These are phyloP conservation scores for Gracilinanus agilis DNA, from an alignment of 2,113 vertebrate species.

Conservation along the genomic window DNA sequence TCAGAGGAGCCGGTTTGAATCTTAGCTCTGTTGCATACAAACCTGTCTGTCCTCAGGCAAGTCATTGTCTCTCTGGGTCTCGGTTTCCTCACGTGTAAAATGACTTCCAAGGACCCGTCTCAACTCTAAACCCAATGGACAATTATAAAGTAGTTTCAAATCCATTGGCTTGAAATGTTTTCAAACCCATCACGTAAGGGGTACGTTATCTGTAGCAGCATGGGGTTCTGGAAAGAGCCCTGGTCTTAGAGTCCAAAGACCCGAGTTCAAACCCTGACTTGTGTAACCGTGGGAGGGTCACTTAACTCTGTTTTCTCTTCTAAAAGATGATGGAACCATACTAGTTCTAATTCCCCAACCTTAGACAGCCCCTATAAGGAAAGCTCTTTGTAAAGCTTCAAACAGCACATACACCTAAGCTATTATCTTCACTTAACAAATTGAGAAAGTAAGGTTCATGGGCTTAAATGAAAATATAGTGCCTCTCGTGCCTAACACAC, in stretches of 20 bases:
- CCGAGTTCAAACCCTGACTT: neutral
- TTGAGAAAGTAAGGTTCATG: neutral
- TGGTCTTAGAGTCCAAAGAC: neutral
- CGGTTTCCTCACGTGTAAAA: neutral
- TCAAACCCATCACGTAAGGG: neutral
- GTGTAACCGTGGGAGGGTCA: neutral
- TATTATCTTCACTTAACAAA: neutral
- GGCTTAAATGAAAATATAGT: neutral
- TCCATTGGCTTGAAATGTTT: neutral
- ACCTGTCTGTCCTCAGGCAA: neutral
- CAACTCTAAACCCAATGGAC: neutral
- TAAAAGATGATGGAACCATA: neutral
- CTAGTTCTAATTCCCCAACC: neutral
- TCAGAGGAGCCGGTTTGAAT: neutral
- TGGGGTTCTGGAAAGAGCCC: neutral
- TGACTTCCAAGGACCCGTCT: neutral
- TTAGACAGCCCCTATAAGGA: neutral
- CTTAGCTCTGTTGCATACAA: neutral
- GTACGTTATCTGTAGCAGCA: neutral
- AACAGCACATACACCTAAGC: neutral
- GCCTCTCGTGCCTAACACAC: neutral
- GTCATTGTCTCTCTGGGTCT: neutral
- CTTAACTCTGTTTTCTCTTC: neutral
- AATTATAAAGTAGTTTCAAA: neutral
- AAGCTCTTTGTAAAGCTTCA: neutral